Conservation (phyloP, 2,888 invertebrate genomes). For the Aproaerema taeniolella region DNA sequence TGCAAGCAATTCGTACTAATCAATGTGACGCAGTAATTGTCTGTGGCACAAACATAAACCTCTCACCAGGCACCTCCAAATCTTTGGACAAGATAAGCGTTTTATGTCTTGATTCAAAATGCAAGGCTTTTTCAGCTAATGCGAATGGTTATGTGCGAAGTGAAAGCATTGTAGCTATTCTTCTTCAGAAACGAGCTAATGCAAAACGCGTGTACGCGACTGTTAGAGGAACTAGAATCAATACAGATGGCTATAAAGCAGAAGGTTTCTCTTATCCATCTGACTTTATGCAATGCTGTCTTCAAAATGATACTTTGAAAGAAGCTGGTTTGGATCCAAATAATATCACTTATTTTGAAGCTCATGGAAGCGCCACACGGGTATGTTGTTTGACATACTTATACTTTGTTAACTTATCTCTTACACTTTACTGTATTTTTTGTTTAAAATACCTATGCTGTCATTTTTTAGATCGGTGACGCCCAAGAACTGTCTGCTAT, state of each 20-base stretch:
- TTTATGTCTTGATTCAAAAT: conserved; percentile 93
- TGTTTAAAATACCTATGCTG: too few relatives aligned
- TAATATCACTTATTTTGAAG: conserved; percentile 94
- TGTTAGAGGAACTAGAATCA: conserved; percentile 90
- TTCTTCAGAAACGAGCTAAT: conserved; percentile 85
- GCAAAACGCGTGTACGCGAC: conserved; percentile 92
- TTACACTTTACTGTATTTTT: too few relatives aligned
- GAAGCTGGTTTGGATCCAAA: conserved; percentile 89
- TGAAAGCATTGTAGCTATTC: conserved; percentile 89
- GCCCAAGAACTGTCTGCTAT: conserved; percentile 98
- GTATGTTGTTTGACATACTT: too few relatives aligned
- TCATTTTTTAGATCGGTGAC: conserved; percentile 95
- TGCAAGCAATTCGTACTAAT: conserved; percentile 87
- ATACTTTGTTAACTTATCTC: too few relatives aligned
- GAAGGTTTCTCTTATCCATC: conserved; percentile 93
- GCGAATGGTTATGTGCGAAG: conserved; percentile 95
- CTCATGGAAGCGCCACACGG: conserved; percentile 99
- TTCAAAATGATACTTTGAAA: conserved; percentile 90
- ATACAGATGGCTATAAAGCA: conserved; percentile 94
- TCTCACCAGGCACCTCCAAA: too few relatives aligned
- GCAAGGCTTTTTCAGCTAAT: conserved; percentile 95
- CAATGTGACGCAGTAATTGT: conserved; percentile 97
- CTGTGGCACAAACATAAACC: conserved; percentile 92
- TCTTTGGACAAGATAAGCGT: conserved; percentile 95
- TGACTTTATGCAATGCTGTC: conserved; percentile 86